Percentiles rank a stretch among this genome's conserved stretches.
phyloP scores from a whole-genome alignment of 2,797 vertebrate species.

The Schizothorax lantsangensis region DNA sequence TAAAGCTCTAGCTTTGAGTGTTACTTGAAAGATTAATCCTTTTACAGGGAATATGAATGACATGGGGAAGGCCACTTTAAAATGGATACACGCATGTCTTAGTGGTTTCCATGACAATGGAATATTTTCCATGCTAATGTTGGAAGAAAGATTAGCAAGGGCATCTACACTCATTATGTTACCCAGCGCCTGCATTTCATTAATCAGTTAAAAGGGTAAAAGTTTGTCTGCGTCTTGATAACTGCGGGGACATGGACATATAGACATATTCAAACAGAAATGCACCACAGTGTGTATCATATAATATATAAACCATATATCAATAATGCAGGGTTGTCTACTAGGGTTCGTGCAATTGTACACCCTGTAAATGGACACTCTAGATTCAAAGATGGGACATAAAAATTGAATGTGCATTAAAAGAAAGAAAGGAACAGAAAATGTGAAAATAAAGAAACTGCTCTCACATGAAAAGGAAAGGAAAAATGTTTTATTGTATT shows the following conservation, averaged over 20 bases:
- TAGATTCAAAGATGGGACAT: background rate
- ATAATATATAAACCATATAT: background rate
- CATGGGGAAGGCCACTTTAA: constrained; percentile 2
- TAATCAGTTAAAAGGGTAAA: background rate
- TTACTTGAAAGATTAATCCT: background rate
- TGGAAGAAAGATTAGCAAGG: background rate
- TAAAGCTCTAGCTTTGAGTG: background rate
- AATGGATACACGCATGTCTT: background rate
- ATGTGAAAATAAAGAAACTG: background rate
- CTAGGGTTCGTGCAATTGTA: background rate
- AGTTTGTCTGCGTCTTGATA: background rate
- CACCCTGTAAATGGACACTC: background rate
- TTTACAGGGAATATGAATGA: background rate
- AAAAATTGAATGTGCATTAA: background rate
- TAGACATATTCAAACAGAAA: background rate
- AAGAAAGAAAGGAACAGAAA: background rate
- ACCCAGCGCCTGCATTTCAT: background rate
- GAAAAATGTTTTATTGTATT: constrained; percentile 32
- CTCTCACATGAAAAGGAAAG: constrained; percentile 40
- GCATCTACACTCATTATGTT: background rate
- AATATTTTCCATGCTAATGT: constrained; percentile 9
- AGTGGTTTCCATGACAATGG: constrained; percentile 6
- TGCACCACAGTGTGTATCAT: background rate
- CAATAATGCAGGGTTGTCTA: background rate
- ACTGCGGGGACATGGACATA: background rate